Percentiles rank a stretch among this genome's conserved stretches.
phyloP scores from a whole-genome alignment of 2,888 invertebrate species.

The Nomada goodeniana region DNA sequence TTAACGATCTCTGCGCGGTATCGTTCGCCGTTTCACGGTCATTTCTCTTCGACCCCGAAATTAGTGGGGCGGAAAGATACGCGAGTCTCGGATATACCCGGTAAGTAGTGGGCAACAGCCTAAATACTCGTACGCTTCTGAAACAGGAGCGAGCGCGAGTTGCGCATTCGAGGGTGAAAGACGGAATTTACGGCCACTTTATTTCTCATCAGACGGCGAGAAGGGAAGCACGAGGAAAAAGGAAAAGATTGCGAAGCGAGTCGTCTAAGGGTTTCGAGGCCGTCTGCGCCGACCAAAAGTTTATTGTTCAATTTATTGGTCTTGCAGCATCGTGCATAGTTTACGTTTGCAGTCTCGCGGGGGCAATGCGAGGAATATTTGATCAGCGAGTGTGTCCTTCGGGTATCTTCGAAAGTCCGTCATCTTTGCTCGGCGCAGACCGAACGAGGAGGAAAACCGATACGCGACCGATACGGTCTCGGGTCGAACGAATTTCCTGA shows the following conservation, averaged over 20 bases:
- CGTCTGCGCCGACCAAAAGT: constrained; percentile 29
- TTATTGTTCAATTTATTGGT: constrained; percentile 42
- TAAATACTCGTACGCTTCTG: constrained; percentile 72
- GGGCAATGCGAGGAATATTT: constrained; percentile 22
- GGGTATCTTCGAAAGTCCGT: neutral
- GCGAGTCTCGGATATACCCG: constrained; percentile 73
- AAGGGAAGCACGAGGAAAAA: constrained; percentile 51
- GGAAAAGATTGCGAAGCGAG: neutral
- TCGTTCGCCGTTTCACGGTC: constrained; percentile 72
- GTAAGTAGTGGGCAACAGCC: constrained; percentile 73
- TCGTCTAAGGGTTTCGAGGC: neutral
- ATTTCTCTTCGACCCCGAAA: constrained; percentile 69
- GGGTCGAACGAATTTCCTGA: constrained; percentile 36
- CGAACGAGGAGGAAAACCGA: neutral
- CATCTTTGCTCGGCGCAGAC: neutral
- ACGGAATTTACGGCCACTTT: constrained; percentile 79
- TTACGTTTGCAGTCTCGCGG: constrained; percentile 9
- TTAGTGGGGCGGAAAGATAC: constrained; percentile 74
- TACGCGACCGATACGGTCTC: neutral
- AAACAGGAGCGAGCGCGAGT: constrained; percentile 44
- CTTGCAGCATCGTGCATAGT: constrained; percentile 13
- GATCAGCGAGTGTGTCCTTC: constrained; percentile 3
- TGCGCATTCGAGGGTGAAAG: constrained; percentile 33
- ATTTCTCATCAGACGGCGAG: constrained; percentile 78
- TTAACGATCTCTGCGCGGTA: constrained; percentile 69